phyloP scores from a whole-genome alignment of 2,797 vertebrate genomes.

The Myotis planiceps region DNA sequence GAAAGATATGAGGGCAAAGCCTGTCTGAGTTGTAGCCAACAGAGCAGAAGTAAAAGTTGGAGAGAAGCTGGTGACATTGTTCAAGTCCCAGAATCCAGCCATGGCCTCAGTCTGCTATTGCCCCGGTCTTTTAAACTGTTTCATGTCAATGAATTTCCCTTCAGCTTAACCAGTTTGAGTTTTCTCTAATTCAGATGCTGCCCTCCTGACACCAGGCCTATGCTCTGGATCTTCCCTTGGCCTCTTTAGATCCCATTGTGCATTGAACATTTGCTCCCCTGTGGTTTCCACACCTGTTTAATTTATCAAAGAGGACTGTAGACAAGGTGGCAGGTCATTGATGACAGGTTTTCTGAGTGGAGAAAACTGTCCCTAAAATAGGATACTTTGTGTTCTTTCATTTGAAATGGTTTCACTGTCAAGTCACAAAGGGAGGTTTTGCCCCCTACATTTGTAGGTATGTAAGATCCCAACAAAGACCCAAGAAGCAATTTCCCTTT shows the following conservation, averaged over 20 bases:
- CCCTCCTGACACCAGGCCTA: neutral
- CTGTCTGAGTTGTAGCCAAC: neutral
- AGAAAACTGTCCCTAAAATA: constrained; percentile 67
- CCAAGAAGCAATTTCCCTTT: constrained; percentile 38
- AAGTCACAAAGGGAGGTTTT: constrained; percentile 47
- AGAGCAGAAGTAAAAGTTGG: neutral
- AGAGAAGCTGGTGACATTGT: neutral
- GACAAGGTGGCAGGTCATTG: constrained; percentile 54
- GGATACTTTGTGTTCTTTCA: constrained; percentile 66
- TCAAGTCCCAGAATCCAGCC: neutral
- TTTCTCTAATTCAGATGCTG: neutral
- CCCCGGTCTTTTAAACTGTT: neutral
- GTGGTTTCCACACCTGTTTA: constrained; percentile 58
- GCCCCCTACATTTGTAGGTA: constrained; percentile 8
- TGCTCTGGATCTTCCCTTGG: neutral
- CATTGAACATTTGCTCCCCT: constrained; percentile 66
- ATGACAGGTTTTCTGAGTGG: constrained; percentile 43
- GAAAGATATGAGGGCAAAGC: neutral
- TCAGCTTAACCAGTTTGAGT: neutral
- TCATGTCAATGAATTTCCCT: neutral
- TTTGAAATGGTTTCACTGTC: constrained; percentile 59
- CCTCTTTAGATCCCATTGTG: constrained; percentile 44
- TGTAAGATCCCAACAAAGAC: constrained; percentile 18
- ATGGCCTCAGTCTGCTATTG: neutral
- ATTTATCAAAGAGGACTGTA: constrained; percentile 69